phyloP scores from a whole-genome alignment of 2,888 invertebrate species.

The Panzeria rudis region DNA sequence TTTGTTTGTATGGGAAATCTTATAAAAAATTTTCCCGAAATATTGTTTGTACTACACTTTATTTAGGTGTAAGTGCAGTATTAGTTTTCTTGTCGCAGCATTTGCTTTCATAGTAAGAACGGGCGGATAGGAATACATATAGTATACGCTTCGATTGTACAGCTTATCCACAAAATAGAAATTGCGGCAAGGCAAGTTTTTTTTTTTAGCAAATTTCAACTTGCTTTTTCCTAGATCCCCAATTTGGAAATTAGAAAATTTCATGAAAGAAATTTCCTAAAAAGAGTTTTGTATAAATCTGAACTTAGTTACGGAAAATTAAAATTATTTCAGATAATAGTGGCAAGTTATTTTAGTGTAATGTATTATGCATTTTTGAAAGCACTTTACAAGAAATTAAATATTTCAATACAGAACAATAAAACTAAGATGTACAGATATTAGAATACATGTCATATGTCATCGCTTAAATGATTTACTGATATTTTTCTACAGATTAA shows the following conservation, averaged over 20 bases:
- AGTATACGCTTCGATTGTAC: too few relatives aligned
- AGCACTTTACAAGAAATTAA: slow-evolving; percentile 16
- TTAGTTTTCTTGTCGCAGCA: too few relatives aligned
- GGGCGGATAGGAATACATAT: too few relatives aligned
- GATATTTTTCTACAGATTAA: slow-evolving; percentile 4
- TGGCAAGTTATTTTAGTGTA: slow-evolving; percentile 51
- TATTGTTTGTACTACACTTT: too few relatives aligned
- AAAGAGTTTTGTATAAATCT: not conserved
- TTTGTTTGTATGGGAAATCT: too few relatives aligned
- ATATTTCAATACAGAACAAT: not conserved
- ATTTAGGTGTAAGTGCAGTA: too few relatives aligned
- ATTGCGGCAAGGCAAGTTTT: too few relatives aligned
- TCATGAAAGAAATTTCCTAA: not conserved
- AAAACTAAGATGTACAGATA: not conserved
- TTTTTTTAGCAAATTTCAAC: not conserved
- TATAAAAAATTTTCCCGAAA: too few relatives aligned
- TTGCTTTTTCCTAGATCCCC: not conserved
- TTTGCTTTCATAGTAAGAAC: too few relatives aligned
- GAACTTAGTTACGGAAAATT: not conserved
- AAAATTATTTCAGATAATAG: slow-evolving; percentile 22
- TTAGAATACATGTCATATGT: not conserved
- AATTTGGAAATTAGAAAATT: not conserved
- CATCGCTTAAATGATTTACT: slow-evolving; percentile 24
- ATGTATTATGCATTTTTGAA: slow-evolving; percentile 2
- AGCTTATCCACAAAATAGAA: too few relatives aligned